Evolutionary conservation across 2,797 vertebrate genomes (phyloP).

Genomic region (Pangasius krempfi): DNA sequence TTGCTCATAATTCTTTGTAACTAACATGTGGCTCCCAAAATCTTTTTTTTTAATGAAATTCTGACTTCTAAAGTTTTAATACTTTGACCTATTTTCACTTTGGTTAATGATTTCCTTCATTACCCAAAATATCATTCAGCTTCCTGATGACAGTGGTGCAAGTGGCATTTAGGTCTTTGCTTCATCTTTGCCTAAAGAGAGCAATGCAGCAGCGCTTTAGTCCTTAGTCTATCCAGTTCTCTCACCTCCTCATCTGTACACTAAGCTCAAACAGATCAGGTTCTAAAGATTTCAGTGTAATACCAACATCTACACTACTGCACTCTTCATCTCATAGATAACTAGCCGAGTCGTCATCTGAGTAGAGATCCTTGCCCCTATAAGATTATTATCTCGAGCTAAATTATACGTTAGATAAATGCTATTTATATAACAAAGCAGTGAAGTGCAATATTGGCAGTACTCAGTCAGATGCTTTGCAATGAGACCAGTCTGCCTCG

Average conservation of each 20-base stretch:
- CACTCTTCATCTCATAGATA: neutral
- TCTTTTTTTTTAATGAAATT: neutral
- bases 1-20: neutral
- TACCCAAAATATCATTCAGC: neutral
- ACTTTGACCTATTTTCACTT: neutral
- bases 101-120: neutral
- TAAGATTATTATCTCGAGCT: neutral
- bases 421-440: neutral
- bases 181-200: neutral
- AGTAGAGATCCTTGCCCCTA: neutral
- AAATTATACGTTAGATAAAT: neutral
- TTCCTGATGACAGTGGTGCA: neutral
- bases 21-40: neutral
- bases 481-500: neutral
- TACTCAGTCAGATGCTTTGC: neutral
- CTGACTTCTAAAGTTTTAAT: neutral
- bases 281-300: neutral
- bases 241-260: neutral
- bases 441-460: neutral
- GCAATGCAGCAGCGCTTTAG: neutral
- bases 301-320: neutral
- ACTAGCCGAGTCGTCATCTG: neutral
- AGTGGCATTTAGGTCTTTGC: neutral
- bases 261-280: neutral
- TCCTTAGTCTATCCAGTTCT: neutral